Evolutionary conservation across 1,140 invertebrate genomes (phyloP).

Genomic region (Gyrodactylus bullatarudis): DNA sequence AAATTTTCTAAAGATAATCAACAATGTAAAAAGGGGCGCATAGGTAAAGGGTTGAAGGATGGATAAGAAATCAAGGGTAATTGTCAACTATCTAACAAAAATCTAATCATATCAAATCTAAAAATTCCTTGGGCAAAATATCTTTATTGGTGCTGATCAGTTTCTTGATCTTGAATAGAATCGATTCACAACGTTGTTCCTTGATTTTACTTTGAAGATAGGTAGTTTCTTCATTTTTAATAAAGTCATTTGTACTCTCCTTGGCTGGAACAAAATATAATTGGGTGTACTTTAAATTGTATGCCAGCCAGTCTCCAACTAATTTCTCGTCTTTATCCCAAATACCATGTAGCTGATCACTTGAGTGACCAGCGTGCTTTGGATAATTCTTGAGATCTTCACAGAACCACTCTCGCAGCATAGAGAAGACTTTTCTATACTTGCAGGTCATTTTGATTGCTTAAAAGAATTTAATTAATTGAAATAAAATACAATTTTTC

Average conservation of each 20-base stretch:
- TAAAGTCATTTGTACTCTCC: neutral
- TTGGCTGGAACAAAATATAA: neutral
- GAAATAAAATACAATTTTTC: too few species aligned
- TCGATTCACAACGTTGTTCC: neutral
- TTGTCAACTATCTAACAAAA: too few species aligned
- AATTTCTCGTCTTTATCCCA: neutral
- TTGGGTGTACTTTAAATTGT: neutral
- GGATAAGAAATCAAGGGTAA: too few species aligned
- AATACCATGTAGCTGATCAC: neutral
- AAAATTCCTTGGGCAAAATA: neutral
- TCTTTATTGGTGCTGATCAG: neutral
- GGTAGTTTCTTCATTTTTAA: neutral
- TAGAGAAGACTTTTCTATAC: neutral
- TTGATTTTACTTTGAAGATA: neutral
- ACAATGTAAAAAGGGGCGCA: too few species aligned
- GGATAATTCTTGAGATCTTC: neutral
- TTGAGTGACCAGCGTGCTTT: neutral
- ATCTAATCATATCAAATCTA: too few species aligned
- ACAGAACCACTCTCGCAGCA: neutral
- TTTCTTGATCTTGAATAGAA: neutral
- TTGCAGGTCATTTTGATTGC: neutral
- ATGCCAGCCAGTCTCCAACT: neutral
- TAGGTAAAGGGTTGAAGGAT: too few species aligned
- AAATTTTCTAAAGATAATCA: too few species aligned
- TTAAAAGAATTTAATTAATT: too few species aligned